phyloP scores from a whole-genome alignment of 2,888 invertebrate species.

The Tridacna crocea region DNA sequence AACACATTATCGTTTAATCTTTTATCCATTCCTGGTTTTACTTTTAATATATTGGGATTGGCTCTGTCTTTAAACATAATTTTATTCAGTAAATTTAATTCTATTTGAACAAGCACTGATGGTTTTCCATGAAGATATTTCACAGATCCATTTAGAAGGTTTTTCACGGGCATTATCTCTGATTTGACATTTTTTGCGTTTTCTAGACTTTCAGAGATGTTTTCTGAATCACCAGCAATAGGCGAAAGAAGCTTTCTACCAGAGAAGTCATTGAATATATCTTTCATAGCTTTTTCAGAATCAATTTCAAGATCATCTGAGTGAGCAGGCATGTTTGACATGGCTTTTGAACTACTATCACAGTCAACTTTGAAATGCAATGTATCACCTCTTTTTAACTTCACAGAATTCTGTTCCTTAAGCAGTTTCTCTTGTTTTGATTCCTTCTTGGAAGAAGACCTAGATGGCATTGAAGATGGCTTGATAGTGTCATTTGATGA shows the following conservation, averaged over 20 bases:
- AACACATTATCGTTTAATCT: conserved; percentile 10
- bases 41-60: conserved; percentile 10
- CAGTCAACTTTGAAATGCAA: conserved; percentile 40
- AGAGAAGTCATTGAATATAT: conserved; percentile 48
- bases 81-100: conserved; percentile 51
- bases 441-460: conserved; percentile 47
- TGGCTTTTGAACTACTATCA: conserved; percentile 43
- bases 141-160: conserved; percentile 45
- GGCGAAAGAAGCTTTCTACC: conserved; percentile 54
- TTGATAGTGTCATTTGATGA: conserved; percentile 12
- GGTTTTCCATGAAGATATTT: conserved; percentile 52
- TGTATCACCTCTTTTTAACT: conserved; percentile 48
- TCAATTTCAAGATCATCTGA: neutral
- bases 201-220: conserved; percentile 15
- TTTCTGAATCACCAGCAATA: conserved; percentile 41
- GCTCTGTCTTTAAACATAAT: conserved; percentile 13
- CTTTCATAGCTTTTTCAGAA: conserved; percentile 33
- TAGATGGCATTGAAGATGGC: conserved; percentile 1
- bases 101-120: conserved; percentile 61
- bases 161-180: conserved; percentile 38
- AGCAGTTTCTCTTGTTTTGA: conserved; percentile 51
- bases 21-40: conserved; percentile 25
- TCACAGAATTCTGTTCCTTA: conserved; percentile 53
- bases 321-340: conserved; percentile 17
- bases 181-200: conserved; percentile 30